A percentile compares a stretch with the other conserved stretches of the same genome.
phyloP scores from a whole-genome alignment of 2,797 vertebrate species.

The Onychomys arenicola region DNA sequence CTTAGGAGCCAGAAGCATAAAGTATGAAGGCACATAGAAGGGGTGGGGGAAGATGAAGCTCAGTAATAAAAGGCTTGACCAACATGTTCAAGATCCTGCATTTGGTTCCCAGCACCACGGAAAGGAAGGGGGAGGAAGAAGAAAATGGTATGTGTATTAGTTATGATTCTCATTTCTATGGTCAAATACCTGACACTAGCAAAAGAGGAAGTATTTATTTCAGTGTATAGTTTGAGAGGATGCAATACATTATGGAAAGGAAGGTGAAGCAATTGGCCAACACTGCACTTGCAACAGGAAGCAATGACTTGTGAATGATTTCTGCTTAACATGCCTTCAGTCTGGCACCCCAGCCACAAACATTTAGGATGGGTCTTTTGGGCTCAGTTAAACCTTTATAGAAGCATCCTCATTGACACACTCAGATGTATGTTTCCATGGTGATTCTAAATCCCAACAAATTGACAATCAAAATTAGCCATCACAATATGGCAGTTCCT shows the following conservation, averaged over 20 bases:
- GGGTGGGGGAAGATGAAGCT: neutral
- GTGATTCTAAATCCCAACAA: neutral
- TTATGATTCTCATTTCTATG: neutral
- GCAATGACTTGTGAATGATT: neutral
- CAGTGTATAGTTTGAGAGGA: neutral
- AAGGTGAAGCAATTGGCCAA: neutral
- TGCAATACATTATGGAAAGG: neutral
- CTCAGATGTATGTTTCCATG: neutral
- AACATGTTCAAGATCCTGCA: neutral
- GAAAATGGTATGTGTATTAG: neutral
- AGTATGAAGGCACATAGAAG: neutral
- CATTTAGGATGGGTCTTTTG: neutral
- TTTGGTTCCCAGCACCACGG: neutral
- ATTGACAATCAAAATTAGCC: neutral
- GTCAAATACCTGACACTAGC: neutral
- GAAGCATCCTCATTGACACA: neutral
- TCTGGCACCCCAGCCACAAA: neutral
- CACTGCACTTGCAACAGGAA: neutral
- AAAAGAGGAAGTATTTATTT: neutral
- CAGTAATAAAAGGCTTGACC: neutral
- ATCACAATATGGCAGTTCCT: neutral
- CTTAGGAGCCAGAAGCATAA: neutral
- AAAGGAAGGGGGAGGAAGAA: neutral
- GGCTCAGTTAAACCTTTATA: neutral
- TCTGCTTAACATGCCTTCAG: neutral